phyloP scores from a whole-genome alignment of 2,113 vertebrate genomes.

The Gulo gulo region DNA sequence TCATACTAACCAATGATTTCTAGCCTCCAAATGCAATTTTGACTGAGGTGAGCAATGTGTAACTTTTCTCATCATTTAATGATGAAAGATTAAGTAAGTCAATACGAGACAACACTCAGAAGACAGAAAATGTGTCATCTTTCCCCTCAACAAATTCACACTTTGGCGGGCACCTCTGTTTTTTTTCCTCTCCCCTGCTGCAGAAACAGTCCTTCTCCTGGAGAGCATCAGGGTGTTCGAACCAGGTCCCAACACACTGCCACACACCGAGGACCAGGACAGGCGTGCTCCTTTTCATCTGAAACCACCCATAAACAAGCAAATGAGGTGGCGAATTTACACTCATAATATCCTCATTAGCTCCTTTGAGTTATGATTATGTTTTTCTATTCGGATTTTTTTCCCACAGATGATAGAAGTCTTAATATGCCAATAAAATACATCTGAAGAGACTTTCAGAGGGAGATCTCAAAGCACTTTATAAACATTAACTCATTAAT shows the following conservation, averaged over 20 bases:
- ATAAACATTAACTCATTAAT: conserved; percentile 49
- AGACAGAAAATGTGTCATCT: not conserved
- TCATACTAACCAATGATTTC: not conserved
- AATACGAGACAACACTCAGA: not conserved
- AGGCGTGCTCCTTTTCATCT: not conserved
- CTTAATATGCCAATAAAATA: conserved; percentile 68
- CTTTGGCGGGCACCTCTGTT: not conserved
- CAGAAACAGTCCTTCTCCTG: not conserved
- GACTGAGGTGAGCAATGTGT: not conserved
- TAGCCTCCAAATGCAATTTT: not conserved
- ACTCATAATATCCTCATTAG: conserved; percentile 62
- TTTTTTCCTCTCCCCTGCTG: not conserved
- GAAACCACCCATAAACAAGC: conserved; percentile 39
- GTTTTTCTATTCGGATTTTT: conserved; percentile 58
- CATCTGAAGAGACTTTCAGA: conserved; percentile 59
- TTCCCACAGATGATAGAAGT: conserved; percentile 62
- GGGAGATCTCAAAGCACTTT: conserved; percentile 49
- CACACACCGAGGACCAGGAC: not conserved
- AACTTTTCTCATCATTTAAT: not conserved
- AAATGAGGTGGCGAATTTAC: conserved; percentile 6
- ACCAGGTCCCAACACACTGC: not conserved
- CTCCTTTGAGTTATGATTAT: conserved; percentile 48
- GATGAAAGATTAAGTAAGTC: not conserved
- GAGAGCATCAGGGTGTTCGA: rapidly evolving
- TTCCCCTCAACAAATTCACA: not conserved